Evolutionary conservation across 2,113 vertebrate species (phyloP).

Genomic region (Xenus cinereus): DNA sequence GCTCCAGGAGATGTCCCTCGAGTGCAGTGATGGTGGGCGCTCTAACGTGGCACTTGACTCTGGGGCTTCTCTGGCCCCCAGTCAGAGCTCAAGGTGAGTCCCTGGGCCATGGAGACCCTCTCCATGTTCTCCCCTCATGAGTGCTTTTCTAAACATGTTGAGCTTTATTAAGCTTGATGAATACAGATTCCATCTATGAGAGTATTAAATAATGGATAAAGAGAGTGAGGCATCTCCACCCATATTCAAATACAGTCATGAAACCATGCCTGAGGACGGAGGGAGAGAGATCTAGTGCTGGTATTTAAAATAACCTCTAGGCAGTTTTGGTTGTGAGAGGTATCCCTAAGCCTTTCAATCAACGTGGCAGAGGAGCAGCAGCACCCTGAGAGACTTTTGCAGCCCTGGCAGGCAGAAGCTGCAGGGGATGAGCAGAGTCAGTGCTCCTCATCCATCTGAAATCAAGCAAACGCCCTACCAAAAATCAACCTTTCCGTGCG

Average conservation of each 20-base stretch:
- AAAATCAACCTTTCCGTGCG: not conserved
- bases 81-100: not conserved
- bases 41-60: not conserved
- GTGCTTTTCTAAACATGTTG: not conserved
- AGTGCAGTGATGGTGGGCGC: too few species aligned
- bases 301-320: too few species aligned
- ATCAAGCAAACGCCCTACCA: not conserved
- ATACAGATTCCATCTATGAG: not conserved
- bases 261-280: not conserved
- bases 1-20: too few species aligned
- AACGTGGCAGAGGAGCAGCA: not conserved
- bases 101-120: not conserved
- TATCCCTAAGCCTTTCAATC: not conserved
- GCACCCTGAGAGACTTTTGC: not conserved
- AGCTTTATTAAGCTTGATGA: not conserved
- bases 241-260: rapidly evolving
- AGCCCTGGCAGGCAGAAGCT: not conserved
- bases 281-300: not conserved
- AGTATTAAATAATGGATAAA: not conserved
- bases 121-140: not conserved
- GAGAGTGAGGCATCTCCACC: not conserved
- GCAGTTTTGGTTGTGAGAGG: not conserved
- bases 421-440: not conserved
- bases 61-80: not conserved
- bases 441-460: rapidly evolving